Conservation (phyloP, 2,797 vertebrate species). For the Cirrhinus molitorella region DNA sequence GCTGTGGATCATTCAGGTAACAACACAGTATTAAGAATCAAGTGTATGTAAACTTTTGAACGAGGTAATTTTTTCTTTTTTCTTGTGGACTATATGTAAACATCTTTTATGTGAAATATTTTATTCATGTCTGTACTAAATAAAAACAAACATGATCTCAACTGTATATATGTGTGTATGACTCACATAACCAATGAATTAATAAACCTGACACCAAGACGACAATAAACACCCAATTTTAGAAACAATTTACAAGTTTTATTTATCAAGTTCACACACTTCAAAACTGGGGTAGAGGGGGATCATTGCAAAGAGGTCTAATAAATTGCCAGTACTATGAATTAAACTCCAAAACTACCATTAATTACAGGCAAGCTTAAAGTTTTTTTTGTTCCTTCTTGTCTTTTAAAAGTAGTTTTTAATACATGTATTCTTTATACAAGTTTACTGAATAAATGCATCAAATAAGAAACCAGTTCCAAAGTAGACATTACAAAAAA, state of each 20-base stretch:
- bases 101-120: too few relatives aligned
- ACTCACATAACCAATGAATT: slow-evolving; percentile 23
- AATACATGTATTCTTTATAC: slow-evolving; percentile 87
- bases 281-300: slow-evolving; percentile 72
- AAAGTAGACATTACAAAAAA: slow-evolving; percentile 89
- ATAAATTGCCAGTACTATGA: slow-evolving; percentile 82
- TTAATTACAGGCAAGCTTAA: slow-evolving; percentile 83
- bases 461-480: slow-evolving; percentile 85
- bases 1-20: too few relatives aligned
- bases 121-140: too few relatives aligned
- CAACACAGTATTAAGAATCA: too few relatives aligned
- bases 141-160: too few relatives aligned
- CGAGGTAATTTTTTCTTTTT: too few relatives aligned
- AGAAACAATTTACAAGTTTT: slow-evolving; percentile 88
- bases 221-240: slow-evolving; percentile 69
- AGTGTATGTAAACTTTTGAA: too few relatives aligned
- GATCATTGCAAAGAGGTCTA: slow-evolving; percentile 69
- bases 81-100: too few relatives aligned
- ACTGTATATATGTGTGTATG: too few relatives aligned
- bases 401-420: slow-evolving; percentile 81
- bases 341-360: slow-evolving; percentile 83
- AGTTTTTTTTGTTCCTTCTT: slow-evolving; percentile 80
- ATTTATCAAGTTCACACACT: slow-evolving; percentile 84
- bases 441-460: slow-evolving; percentile 86
- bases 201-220: slow-evolving; percentile 55